phyloP scores from a whole-genome alignment of 2,888 invertebrate species.

The Eilema depressum region DNA sequence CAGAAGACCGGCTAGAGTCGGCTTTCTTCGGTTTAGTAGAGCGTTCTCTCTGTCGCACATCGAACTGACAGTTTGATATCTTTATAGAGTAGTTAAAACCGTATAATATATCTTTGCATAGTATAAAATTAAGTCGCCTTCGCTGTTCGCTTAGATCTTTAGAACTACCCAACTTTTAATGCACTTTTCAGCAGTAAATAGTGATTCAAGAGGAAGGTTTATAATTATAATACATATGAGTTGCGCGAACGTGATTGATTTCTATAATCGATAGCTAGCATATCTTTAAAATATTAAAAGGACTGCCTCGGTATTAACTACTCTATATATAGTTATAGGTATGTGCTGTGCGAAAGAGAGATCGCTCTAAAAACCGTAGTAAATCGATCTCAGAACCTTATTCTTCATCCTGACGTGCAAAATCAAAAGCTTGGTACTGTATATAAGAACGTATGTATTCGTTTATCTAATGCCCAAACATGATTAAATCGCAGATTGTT shows the following conservation, averaged over 20 bases:
- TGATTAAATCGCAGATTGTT: slow-evolving; percentile 50
- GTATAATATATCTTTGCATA: too few species aligned
- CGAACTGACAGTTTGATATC: neutral
- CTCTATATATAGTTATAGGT: too few species aligned
- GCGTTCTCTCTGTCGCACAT: neutral
- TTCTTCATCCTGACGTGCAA: neutral
- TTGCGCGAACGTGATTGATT: too few species aligned
- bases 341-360: neutral
- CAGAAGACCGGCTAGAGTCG: neutral
- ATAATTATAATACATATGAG: too few species aligned
- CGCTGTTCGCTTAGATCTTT: too few species aligned
- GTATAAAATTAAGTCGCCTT: too few species aligned
- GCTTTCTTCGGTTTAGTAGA: neutral
- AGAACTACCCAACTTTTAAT: too few species aligned
- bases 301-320: neutral
- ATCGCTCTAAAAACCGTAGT: neutral
- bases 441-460: slow-evolving; percentile 29
- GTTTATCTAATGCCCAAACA: slow-evolving; percentile 44
- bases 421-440: neutral
- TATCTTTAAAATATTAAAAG: neutral
- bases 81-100: neutral
- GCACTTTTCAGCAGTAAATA: too few species aligned
- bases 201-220: too few species aligned
- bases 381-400: neutral
- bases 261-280: too few species aligned